Base-by-base conservation (phyloP, 2,797 vertebrate genomes). In the Poeciliopsis gracilis region DNA sequence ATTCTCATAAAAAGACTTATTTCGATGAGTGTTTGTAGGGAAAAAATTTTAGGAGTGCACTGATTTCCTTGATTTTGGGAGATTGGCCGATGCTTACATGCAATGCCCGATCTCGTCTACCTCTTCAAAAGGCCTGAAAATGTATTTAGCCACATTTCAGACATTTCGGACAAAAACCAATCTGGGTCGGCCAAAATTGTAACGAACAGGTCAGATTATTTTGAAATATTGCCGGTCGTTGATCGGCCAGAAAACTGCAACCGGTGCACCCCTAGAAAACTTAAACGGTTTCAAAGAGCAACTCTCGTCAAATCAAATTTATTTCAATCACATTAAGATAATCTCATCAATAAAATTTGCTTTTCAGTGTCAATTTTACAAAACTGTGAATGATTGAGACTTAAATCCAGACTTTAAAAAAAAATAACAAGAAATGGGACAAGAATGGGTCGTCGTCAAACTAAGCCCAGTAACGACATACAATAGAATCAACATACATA, bases 401-500 rank as follows among this genome's bases (percentile, higher is more conserved):
- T 80, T 86, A 69, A 87, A 28, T 85, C 25, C 45, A 25, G 33
- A 51, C 23, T 79, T 75, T 80, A 84, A 66, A 84, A 84, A 16
- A 30, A 28, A 13, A 45, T 2, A 43, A 43, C 2, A 11, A 15
- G 11, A n/a, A 28, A 28, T 3, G 11, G 61, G 74, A 53, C 73
- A 53, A 47, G 55, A 41, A 72, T 70, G 77, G 79, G 70, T 87
- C 73, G 78, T 73, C 77, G 84, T 88, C 78, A 72, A 84, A 91
- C 84, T 84, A 83, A 38, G 76, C 30, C 82, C 87, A 92, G 75
- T 46, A 76, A 88, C 85, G 85, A 94, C 88, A 88, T 90, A 46
- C 55, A 59, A 25, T 75, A 91, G 82, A 94, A 90, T 81, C 93
- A 80, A 94, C 90, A 92, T 84, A 94, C 75, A 91, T 82, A 86